Conservation (phyloP, 2,888 invertebrate genomes). For the Arctia plantaginis region DNA sequence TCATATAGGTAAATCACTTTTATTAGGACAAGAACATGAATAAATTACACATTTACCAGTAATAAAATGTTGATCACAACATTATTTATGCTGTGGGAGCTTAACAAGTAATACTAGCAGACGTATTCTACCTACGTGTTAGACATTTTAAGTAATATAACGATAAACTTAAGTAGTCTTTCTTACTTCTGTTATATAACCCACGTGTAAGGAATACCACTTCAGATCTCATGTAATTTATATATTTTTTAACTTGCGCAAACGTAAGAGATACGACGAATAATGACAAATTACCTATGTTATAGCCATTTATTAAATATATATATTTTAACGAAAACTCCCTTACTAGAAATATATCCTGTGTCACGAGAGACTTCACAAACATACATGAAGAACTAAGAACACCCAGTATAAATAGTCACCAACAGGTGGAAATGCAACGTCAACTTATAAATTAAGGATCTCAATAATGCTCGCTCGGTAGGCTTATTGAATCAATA, state of each 20-base stretch:
- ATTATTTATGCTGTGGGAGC: slow-evolving; percentile 14
- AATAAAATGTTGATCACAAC: slow-evolving; percentile 17
- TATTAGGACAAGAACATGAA: not conserved
- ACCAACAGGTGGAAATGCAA: no score
- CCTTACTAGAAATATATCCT: no score
- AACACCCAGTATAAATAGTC: no score
- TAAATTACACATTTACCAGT: slow-evolving; percentile 8
- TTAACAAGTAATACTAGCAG: slow-evolving; percentile 13
- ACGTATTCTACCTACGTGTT: slow-evolving; percentile 16
- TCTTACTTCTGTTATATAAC: not conserved
- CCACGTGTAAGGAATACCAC: slow-evolving; percentile 1
- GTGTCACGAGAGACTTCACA: no score
- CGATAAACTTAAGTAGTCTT: not conserved
- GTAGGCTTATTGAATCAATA: not conserved
- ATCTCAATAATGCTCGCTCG: not conserved
- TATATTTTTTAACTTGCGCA: not conserved
- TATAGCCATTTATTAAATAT: not conserved
- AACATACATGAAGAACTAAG: no score
- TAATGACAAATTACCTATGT: not conserved
- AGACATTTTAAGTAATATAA: slow-evolving; percentile 11
- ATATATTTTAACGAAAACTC: no score
- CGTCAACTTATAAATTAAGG: not conserved
- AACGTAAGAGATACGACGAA: not conserved
- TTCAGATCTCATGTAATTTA: not conserved
- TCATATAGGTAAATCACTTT: not conserved